These are phyloP conservation scores for Drosophila pullipes DNA, from an alignment of 2,888 invertebrate species.

Conservation along the genomic window DNA sequence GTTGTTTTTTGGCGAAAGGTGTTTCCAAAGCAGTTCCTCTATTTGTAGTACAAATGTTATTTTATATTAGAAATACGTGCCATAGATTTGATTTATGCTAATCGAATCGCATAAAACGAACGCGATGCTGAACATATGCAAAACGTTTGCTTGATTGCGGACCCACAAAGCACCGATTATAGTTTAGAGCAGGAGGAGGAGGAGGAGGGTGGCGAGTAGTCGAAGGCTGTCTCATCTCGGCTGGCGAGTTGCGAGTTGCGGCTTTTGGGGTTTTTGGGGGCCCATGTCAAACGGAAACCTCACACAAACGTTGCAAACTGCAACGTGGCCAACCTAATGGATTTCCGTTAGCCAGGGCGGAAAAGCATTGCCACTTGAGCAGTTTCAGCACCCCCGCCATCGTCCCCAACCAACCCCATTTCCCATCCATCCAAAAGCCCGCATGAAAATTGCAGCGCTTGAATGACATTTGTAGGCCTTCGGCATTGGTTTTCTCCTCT, in stretches of 20 bases:
- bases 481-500: slow-evolving; percentile 21
- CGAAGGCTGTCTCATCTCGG: neutral
- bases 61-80: slow-evolving; percentile 34
- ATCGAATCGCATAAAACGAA: slow-evolving; percentile 69
- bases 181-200: neutral
- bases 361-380: slow-evolving; percentile 73
- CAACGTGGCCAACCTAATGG: slow-evolving; percentile 73
- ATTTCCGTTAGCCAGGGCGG: slow-evolving; percentile 74
- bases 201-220: neutral
- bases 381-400: slow-evolving; percentile 1
- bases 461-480: slow-evolving; percentile 72
- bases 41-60: slow-evolving; percentile 62
- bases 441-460: slow-evolving; percentile 55
- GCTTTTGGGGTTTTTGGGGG: slow-evolving; percentile 7
- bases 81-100: slow-evolving; percentile 72
- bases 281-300: slow-evolving; percentile 76
- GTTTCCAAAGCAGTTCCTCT: slow-evolving; percentile 66
- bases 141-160: slow-evolving; percentile 66
- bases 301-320: slow-evolving; percentile 70
- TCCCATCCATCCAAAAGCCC: slow-evolving; percentile 1
- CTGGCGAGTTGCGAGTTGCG: slow-evolving; percentile 8
- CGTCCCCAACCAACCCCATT: neutral
- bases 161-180: slow-evolving; percentile 36
- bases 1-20: slow-evolving; percentile 63
- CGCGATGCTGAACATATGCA: slow-evolving; percentile 59